These are phyloP conservation scores for Cybosia mesomella DNA, from an alignment of 2,888 invertebrate species.

Conservation along the genomic window DNA sequence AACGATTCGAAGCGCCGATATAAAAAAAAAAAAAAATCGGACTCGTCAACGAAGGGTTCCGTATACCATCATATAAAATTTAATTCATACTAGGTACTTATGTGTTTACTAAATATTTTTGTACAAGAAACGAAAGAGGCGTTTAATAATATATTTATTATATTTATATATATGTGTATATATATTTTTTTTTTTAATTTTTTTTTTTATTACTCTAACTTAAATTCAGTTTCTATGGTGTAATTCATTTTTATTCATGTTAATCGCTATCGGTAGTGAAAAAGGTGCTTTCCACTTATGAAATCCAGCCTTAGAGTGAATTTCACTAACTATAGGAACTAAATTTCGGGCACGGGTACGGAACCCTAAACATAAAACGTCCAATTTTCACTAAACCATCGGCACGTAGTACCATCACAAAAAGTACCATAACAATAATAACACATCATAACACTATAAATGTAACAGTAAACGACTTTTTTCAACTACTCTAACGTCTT, in stretches of 20 bases:
- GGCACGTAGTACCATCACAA: slow-evolving; percentile 36
- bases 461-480: slow-evolving; percentile 66
- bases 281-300: too few relatives aligned
- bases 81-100: too few relatives aligned
- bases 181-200: too few relatives aligned
- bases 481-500: slow-evolving; percentile 54
- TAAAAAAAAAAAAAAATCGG: slow-evolving; percentile 30
- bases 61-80: not conserved
- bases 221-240: too few relatives aligned
- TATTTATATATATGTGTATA: too few relatives aligned
- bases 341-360: not conserved
- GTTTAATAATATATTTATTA: not conserved
- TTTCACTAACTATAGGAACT: not conserved
- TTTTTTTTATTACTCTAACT: too few relatives aligned
- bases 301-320: too few relatives aligned
- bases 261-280: too few relatives aligned
- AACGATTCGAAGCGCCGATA: slow-evolving; percentile 42
- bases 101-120: too few relatives aligned
- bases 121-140: not conserved
- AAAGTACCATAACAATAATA: slow-evolving; percentile 55
- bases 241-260: too few relatives aligned
- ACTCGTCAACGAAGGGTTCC: not conserved
- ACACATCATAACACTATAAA: slow-evolving; percentile 69
- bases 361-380: slow-evolving; percentile 22
- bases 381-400: slow-evolving; percentile 42